These are phyloP conservation scores for Otolemur garnettii DNA, from an alignment of 2,113 vertebrate species.

Conservation along the genomic window DNA sequence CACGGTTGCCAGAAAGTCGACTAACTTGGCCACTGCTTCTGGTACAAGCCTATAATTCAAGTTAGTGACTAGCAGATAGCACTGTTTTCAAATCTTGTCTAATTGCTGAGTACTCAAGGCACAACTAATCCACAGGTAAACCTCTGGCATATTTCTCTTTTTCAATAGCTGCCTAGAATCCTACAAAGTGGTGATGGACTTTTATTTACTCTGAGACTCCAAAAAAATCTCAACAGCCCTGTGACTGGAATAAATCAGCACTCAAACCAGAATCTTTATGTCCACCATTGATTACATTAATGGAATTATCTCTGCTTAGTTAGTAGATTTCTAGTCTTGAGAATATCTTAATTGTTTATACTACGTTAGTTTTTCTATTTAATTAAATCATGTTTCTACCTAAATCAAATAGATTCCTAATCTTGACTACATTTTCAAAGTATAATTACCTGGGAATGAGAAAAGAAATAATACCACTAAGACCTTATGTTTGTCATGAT, in stretches of 20 bases:
- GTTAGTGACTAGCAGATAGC: background rate
- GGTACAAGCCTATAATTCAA: background rate
- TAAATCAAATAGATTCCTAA: slow-evolving; percentile 7
- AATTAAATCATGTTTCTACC: background rate
- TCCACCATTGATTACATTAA: background rate
- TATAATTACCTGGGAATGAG: background rate
- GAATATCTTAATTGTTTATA: background rate
- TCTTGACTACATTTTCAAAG: slow-evolving; percentile 48
- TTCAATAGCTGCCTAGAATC: background rate
- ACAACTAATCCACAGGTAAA: background rate
- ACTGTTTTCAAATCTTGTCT: background rate
- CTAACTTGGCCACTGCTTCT: background rate
- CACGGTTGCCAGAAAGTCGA: background rate
- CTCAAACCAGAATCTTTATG: background rate
- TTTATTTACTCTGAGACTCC: background rate
- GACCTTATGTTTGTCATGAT: background rate
- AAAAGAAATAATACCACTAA: background rate
- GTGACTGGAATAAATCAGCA: background rate
- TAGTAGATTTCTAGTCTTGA: background rate
- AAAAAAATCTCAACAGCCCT: background rate
- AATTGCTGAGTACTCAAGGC: background rate
- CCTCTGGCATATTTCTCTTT: background rate
- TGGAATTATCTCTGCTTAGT: background rate
- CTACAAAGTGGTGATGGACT: background rate
- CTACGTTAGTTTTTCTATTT: background rate